Base-by-base conservation (phyloP, 1,140 invertebrate genomes). In the Agrypnia vestita region DNA sequence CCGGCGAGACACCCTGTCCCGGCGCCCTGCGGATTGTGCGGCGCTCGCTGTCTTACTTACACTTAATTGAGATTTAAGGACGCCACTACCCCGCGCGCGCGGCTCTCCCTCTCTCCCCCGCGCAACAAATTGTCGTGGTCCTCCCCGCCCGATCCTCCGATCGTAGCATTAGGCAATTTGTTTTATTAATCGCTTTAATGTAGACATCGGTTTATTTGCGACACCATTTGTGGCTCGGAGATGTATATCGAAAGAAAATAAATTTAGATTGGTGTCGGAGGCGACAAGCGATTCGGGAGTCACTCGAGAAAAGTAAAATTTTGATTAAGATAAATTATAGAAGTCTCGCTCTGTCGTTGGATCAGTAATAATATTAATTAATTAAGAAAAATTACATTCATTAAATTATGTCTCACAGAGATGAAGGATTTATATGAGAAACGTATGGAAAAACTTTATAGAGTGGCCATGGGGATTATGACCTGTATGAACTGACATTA, bases 21-120 rank as follows among this genome's bases (percentile, higher is more conserved):
- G 49, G 46, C 17, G 15, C 11, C 4, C 43, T 43, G 51, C 71
- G 71, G 71, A 53, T 73, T 35, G 47, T 51, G 12, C 44, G 49
- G 15, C 62, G 77, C 73, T 62, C 51, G 62, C 82, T 83, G 82
- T 83, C 82, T 83, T 83, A 83, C 82, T 83, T 83, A 83, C 53
- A 79, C 69, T 64, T 83, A 83, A 83, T 83, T 83, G 82, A 83
- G 82, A 83, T 83, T 83, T 83, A 83, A 79, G 79, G 79, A 75
- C 79, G 59, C 49, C 51, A 46, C 76, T 61, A 55, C 17, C 74
- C 49, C 49, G 13, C 46, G 13, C 46, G 11, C 64, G 4, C 8
- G 15, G 43, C 46, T 49, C 64, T 10, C 0, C 17, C 71, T 17
- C 13, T 13, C 51, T 69, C 12, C 4, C 53, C 19, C 44, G 17